Conservation (phyloP, 2,113 vertebrate species). For the Corapipo altera region DNA sequence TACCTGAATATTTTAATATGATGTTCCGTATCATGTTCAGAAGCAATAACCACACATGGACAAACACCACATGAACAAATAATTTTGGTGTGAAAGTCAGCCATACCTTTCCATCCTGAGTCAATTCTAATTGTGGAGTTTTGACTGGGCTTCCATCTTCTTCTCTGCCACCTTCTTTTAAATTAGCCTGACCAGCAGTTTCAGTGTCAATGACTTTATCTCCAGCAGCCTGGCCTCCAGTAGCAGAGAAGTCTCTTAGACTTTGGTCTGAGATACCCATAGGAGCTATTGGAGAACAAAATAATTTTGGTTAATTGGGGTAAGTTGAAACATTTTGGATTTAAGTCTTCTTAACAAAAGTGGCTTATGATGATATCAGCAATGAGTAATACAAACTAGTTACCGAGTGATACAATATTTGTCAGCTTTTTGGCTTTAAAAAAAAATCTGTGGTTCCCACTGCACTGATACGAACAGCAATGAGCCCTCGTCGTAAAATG, state of each 20-base stretch:
- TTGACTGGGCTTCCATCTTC: slow-evolving; percentile 63
- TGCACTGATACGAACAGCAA: neutral
- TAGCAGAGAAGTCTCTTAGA: slow-evolving; percentile 56
- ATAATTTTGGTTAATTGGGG: neutral
- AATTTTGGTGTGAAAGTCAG: neutral
- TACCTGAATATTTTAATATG: neutral
- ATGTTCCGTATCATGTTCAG: neutral
- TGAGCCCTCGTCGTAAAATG: neutral
- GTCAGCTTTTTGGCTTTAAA: neutral
- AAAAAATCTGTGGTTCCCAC: neutral
- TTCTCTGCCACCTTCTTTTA: slow-evolving; percentile 64
- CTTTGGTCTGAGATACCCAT: slow-evolving; percentile 81
- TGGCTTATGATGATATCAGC: neutral
- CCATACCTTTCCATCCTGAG: slow-evolving; percentile 80
- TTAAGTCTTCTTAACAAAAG: neutral
- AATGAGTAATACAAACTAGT: neutral
- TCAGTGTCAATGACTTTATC: slow-evolving; percentile 56
- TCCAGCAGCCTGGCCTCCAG: slow-evolving; percentile 44
- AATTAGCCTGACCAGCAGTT: neutral
- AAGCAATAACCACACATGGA: neutral
- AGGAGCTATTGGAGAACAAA: slow-evolving; percentile 75
- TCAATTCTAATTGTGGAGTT: slow-evolving; percentile 62
- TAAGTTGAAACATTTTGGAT: neutral
- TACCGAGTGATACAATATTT: neutral
- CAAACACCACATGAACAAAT: neutral